These are phyloP conservation scores for Paradoxurus hermaphroditus DNA, from an alignment of 2,113 vertebrate species.

Conservation along the genomic window DNA sequence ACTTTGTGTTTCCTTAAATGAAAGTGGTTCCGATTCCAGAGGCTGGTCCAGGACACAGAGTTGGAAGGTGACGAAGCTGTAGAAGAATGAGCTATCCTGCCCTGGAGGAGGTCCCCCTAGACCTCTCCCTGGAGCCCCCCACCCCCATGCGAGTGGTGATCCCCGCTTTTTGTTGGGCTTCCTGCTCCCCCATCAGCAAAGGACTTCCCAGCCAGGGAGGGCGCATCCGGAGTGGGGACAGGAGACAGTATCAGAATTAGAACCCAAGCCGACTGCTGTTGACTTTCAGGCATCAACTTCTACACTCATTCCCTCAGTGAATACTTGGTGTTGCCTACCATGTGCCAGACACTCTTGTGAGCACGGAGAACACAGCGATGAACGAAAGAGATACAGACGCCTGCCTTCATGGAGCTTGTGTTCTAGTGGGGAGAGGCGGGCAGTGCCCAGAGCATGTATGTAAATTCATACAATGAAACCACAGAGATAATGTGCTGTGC, in stretches of 20 bases:
- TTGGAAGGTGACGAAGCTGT: neutral
- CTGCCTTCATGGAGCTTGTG: neutral
- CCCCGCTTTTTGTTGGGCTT: neutral
- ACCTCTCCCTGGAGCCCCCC: accelerated
- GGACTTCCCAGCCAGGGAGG: neutral
- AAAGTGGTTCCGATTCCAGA: neutral
- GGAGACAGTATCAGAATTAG: neutral
- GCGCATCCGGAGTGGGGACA: neutral
- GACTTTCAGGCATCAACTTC: neutral
- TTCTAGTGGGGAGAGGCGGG: neutral
- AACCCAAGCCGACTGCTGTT: neutral
- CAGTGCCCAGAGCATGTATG: no score
- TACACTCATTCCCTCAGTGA: neutral
- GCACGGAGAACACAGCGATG: neutral
- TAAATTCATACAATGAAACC: neutral
- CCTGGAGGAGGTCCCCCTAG: neutral
- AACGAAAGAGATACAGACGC: neutral
- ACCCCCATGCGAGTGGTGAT: accelerated
- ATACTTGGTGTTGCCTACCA: neutral
- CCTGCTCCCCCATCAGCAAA: neutral
- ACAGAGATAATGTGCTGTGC: neutral
- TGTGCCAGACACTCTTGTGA: neutral
- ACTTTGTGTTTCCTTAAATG: neutral
- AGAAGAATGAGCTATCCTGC: neutral
- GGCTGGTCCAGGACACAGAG: neutral